Conservation (phyloP, 2,888 invertebrate genomes). For the Stenodema calcarata region DNA sequence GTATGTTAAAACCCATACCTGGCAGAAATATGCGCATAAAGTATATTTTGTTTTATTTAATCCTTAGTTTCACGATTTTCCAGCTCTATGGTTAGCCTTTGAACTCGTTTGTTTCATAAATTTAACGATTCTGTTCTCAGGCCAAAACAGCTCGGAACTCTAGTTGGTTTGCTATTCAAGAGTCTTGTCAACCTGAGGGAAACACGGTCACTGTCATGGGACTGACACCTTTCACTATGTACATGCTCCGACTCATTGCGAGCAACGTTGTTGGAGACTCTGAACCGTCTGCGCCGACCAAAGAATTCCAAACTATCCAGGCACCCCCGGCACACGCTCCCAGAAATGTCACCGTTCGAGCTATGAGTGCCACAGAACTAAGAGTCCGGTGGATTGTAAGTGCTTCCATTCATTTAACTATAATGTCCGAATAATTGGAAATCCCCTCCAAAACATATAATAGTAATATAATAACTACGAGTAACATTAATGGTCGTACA, state of each 20-base stretch:
- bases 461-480: not conserved
- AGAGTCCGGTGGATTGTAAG: conserved; percentile 95
- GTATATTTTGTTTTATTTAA: no score
- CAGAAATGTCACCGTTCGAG: conserved; percentile 91
- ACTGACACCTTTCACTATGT: conserved; percentile 91
- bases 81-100: not conserved
- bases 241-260: conserved; percentile 85
- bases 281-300: conserved; percentile 86
- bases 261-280: conserved; percentile 95
- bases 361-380: conserved; percentile 91
- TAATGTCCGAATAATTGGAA: no score
- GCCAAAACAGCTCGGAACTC: conserved; percentile 85
- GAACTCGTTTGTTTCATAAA: no score
- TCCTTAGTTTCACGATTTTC: no score
- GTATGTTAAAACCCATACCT: no score
- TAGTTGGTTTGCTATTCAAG: conserved; percentile 86
- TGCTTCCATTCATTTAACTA: conserved; percentile 56
- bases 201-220: conserved; percentile 86
- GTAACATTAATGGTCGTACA: conserved; percentile 42
- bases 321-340: conserved; percentile 94
- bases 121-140: conserved; percentile 60
- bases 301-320: conserved; percentile 94
- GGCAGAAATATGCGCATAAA: no score
- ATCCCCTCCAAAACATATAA: not conserved
- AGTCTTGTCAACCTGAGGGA: conserved; percentile 84